Evolutionary conservation across 2,797 vertebrate species (phyloP).

Genomic region (Melanotaenia pygmaea): DNA sequence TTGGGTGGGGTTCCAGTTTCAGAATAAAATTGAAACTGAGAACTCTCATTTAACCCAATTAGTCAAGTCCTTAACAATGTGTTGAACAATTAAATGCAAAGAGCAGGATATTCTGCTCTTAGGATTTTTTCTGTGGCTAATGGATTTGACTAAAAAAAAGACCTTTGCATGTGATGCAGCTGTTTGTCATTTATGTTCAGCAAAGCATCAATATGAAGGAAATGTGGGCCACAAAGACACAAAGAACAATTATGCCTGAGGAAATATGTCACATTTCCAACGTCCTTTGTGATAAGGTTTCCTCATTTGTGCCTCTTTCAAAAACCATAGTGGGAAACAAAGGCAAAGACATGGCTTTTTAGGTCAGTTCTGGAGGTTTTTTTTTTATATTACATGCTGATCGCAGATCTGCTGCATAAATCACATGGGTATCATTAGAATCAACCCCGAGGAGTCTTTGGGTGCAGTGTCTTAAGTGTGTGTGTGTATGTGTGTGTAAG

Average conservation of each 20-base stretch:
- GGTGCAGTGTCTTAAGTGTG: conserved; percentile 29
- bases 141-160: conserved; percentile 53
- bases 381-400: conserved; percentile 55
- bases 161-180: conserved; percentile 64
- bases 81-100: conserved; percentile 56
- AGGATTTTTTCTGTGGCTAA: conserved; percentile 43
- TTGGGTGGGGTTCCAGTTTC: too few species aligned
- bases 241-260: conserved; percentile 70
- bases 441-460: conserved; percentile 55
- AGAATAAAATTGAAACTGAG: conserved; percentile 67
- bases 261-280: conserved; percentile 78
- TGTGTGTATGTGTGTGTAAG: conserved; percentile 25
- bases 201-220: conserved; percentile 61
- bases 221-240: conserved; percentile 79
- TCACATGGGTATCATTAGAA: conserved; percentile 76
- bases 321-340: conserved; percentile 63
- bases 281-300: conserved; percentile 78
- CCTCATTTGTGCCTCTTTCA: conserved; percentile 61
- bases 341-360: conserved; percentile 68
- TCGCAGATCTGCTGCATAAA: conserved; percentile 67
- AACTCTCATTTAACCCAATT: conserved; percentile 60
- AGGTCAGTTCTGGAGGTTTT: conserved; percentile 65
- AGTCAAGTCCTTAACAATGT: conserved; percentile 55
- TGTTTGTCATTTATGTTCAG: conserved; percentile 67
- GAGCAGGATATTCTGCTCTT: conserved; percentile 21